Evolutionary conservation across 2,888 invertebrate species (phyloP), one percentile per base, ranked within the genome.

Genomic region (Anthophora plumipes): DNA sequence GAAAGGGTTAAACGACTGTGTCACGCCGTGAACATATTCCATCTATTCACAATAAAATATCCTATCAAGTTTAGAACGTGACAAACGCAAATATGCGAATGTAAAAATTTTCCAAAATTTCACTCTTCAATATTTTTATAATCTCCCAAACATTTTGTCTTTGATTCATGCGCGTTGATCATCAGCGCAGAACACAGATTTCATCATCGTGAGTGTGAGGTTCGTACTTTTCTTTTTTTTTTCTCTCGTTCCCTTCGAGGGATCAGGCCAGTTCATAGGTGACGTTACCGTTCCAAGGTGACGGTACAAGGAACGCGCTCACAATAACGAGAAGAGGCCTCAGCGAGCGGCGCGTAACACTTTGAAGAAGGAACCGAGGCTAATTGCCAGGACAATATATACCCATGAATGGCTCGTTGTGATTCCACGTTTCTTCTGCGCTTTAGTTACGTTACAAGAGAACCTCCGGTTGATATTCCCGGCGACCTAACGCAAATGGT

Each of bases 401-500:
- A 46, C 25, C 61, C 50, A 54, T 43, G 60, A 57, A 74, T 74
- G 43, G 39, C 39, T 37, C 25, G 48, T 22, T 43, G 46, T 25
- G 57, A 67, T 55, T 54, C 46, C 54, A 54, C n/a, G 37, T 43
- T 46, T 75, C 48, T 46, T 78, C 55, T 46, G 12, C 63, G 25
- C 41, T 20, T 63, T 17, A n/a, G 59, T 48, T 55, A 50, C 48
- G 41, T 55, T 25, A 22, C 48, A 14, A 37, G 11, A 22, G 41
- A 5, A 17, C 8, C 7, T 1, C 43, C 17, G 41, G 11, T 17
- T 60, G 59, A 71, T 57, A 57, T 41, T 52, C 61, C 57, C 69
- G n/a, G 68, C 71, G 57, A 68, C 20, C 59, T 20, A 46, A 46
- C 88, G 80, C 85, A 85, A 89, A 90, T 87, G 88, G 90, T 79